Evolutionary conservation across 1,140 invertebrate species (phyloP).

Genomic region (Nasonia vitripennis): DNA sequence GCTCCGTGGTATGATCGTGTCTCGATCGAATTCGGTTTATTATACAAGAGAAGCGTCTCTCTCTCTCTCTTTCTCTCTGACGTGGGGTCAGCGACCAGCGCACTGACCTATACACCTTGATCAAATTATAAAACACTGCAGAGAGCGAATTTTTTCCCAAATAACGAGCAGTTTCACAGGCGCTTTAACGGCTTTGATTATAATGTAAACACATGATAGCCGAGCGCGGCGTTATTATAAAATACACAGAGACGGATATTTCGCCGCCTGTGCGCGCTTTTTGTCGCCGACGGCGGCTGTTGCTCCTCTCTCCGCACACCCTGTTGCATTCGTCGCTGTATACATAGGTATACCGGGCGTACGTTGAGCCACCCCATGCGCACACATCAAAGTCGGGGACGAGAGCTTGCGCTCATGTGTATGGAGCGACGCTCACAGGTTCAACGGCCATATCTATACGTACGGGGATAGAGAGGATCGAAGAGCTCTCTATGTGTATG

Average conservation of each 20-base stretch:
- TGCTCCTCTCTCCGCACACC: background rate
- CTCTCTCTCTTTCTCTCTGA: slow-evolving; percentile 6
- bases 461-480: background rate
- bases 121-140: slow-evolving; percentile 49
- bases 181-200: background rate
- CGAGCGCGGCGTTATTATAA: too few species aligned
- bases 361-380: background rate
- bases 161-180: background rate
- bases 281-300: background rate
- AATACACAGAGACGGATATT: too few species aligned
- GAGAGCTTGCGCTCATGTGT: background rate
- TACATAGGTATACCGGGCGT: background rate
- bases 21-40: slow-evolving; percentile 74
- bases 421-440: background rate
- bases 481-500: background rate
- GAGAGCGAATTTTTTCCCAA: background rate
- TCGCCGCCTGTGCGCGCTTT: too few species aligned
- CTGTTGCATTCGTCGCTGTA: background rate
- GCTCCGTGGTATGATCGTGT: slow-evolving; percentile 1
- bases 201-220: too few species aligned
- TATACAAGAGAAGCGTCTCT: slow-evolving; percentile 69
- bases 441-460: background rate
- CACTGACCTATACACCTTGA: slow-evolving; percentile 65
- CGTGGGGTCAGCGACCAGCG: slow-evolving; percentile 72
- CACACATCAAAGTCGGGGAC: background rate